Conservation (phyloP, 1,140 invertebrate species). For the Brachionus angularis region DNA sequence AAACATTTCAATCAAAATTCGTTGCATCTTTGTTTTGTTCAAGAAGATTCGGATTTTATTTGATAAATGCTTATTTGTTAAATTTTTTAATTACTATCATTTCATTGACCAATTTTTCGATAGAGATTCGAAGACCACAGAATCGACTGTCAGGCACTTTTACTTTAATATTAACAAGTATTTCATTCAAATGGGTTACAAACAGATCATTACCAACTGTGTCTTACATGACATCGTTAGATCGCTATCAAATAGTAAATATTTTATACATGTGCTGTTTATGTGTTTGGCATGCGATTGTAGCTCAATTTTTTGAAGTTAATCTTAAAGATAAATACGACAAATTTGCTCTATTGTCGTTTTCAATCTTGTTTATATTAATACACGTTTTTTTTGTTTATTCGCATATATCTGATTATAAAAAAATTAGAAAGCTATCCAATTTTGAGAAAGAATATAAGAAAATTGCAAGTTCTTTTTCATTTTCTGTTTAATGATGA, state of each 20-base stretch:
- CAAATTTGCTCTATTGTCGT: neutral
- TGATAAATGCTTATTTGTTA: neutral
- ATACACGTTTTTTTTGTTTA: slow-evolving; percentile 11
- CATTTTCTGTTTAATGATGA: neutral
- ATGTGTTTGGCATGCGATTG: slow-evolving; percentile 17
- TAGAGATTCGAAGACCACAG: neutral
- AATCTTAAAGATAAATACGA: neutral
- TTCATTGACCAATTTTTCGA: slow-evolving; percentile 7
- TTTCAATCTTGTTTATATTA: neutral
- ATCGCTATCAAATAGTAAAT: slow-evolving; percentile 5
- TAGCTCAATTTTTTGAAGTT: neutral
- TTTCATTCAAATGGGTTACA: slow-evolving; percentile 21
- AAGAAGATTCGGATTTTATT: neutral
- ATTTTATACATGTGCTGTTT: slow-evolving; percentile 5
- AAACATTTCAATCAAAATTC: neutral
- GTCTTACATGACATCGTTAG: slow-evolving; percentile 29
- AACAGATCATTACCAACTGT: slow-evolving; percentile 6
- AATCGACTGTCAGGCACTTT: slow-evolving; percentile 18
- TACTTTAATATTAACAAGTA: slow-evolving; percentile 14
- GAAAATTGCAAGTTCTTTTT: neutral
- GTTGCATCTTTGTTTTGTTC: slow-evolving; percentile 10
- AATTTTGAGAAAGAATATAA: neutral
- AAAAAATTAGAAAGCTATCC: neutral
- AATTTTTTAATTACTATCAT: slow-evolving; percentile 9
- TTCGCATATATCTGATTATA: neutral